Evolutionary conservation across 2,888 invertebrate species (phyloP), one percentile per base, ranked within the genome.

Genomic region (Monochamus alternatus): DNA sequence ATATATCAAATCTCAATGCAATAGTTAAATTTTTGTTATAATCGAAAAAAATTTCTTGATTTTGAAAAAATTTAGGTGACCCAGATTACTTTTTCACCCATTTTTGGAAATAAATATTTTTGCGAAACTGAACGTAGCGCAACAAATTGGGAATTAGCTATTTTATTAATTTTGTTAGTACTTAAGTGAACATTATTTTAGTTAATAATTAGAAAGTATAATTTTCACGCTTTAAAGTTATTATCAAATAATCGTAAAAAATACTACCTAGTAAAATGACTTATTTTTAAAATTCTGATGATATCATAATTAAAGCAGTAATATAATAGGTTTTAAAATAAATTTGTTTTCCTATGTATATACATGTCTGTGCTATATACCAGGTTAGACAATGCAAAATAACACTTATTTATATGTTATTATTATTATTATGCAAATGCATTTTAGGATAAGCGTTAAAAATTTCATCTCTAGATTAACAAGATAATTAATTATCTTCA

Each of bases 191-290:
- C 38, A 62, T 62, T 62, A 38, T 66, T 66, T 66, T 52, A 12
- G 51, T 51, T 66, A 66, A 66, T 66, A n/a, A 51, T 66, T 66
- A 66, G 66, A 66, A 66, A 66, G 66, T 66, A 31, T 66, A 14
- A 30, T 32, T 52, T 67, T 67, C 51, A 67, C 52, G 55, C n/a
- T 67, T 32, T 9, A 10, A 55, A 9, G 52, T 38, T 31, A 52
- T 67, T 67, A 55, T 67, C 52, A 67, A 67, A 55, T 55, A 55
- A 38, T n/a, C 2, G 9, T 32, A 65, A 65, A 65, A 65, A 65
- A 65, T 63, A 5, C 43, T 14, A 47, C 47, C 44, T 30, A 51
- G 32, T 12, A 14, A 55, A 67, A 55, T 66, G 44, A n/a, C 31
- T 66, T 31, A 52, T 51, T 66, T 52, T 31, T 14, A n/a, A 12